Conservation (phyloP, 2,888 invertebrate genomes). For the Eristalinus sepulchralis region DNA sequence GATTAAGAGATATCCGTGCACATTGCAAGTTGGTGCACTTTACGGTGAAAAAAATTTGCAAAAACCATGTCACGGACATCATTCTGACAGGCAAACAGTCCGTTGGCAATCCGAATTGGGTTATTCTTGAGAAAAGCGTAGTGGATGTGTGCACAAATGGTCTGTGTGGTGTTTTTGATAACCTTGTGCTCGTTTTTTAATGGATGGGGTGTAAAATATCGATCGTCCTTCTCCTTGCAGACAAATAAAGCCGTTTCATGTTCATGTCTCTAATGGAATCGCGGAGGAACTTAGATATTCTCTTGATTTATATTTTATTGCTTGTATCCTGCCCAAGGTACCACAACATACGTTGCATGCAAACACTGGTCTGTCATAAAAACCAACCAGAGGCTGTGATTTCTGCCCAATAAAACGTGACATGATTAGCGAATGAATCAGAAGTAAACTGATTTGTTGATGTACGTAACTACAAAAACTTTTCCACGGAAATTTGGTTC, state of each 20-base stretch:
- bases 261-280: background rate
- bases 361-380: background rate
- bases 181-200: background rate
- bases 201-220: background rate
- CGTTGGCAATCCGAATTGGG: background rate
- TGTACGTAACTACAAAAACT: background rate
- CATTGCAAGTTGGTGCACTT: background rate
- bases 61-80: slow-evolving; percentile 14
- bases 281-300: background rate
- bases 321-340: background rate
- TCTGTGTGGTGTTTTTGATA: background rate
- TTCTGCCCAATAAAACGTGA: background rate
- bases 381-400: background rate
- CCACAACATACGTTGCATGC: background rate
- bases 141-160: slow-evolving; percentile 2
- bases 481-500: background rate
- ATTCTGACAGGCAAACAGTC: background rate
- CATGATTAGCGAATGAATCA: background rate
- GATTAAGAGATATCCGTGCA: slow-evolving; percentile 36
- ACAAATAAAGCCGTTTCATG: background rate
- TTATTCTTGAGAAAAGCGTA: background rate
- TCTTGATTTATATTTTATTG: background rate
- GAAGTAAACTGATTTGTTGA: background rate
- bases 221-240: background rate
- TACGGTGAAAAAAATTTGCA: background rate